Percentiles rank a stretch among this genome's conserved stretches.
phyloP scores from a whole-genome alignment of 2,888 invertebrate species.

The Horisme vitalbata region DNA sequence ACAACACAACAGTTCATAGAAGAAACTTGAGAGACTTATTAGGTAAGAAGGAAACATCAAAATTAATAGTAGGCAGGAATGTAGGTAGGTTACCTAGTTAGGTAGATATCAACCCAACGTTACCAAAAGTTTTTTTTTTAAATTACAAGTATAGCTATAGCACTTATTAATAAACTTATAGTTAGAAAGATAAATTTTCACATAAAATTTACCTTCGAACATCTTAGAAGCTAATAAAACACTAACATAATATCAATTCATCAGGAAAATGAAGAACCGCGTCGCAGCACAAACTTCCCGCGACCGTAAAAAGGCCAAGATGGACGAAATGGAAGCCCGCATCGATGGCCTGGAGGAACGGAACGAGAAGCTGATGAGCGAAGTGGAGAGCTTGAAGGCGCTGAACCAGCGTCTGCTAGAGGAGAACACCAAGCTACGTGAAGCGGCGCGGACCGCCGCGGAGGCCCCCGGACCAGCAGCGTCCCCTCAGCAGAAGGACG shows the following conservation, averaged over 20 bases:
- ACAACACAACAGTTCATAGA: too few relatives aligned
- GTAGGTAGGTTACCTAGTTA: too few relatives aligned
- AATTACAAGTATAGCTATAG: too few relatives aligned
- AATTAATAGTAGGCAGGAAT: too few relatives aligned
- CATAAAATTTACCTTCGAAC: too few relatives aligned
- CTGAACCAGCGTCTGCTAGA: constrained; percentile 86
- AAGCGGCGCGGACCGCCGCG: constrained; percentile 86
- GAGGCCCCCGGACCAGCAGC: constrained; percentile 89
- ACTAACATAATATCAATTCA: constrained; percentile 31
- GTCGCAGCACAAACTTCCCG: constrained; percentile 99
- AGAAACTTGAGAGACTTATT: too few relatives aligned
- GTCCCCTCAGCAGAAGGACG: constrained; percentile 98
- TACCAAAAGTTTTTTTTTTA: too few relatives aligned
- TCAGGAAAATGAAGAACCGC: constrained; percentile 96
- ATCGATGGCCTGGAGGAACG: constrained; percentile 84
- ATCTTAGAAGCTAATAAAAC: too few relatives aligned
- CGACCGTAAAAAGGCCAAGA: constrained; percentile 96
- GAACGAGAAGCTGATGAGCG: constrained; percentile 85
- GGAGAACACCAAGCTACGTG: constrained; percentile 85
- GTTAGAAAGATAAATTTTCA: too few relatives aligned
- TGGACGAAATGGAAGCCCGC: constrained; percentile 93
- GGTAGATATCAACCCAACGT: too few relatives aligned
- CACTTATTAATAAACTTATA: too few relatives aligned
- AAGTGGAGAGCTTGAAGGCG: constrained; percentile 85
- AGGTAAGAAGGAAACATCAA: too few relatives aligned